Conservation (phyloP, 2,113 vertebrate species). For the Cyprinodon tularosa region DNA sequence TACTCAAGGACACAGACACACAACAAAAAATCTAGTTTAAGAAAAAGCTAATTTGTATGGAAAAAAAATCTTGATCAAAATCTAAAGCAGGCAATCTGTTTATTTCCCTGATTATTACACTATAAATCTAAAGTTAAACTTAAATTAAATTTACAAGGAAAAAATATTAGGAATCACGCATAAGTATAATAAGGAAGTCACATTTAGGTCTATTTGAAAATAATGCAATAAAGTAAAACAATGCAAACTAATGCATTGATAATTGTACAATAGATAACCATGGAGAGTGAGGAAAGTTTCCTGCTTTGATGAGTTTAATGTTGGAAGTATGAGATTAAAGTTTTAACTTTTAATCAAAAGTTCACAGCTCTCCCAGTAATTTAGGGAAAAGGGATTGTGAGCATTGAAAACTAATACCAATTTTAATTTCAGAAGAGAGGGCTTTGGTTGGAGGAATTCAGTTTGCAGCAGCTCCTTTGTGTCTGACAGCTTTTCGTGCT, state of each 20-base stretch:
- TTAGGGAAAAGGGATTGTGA: not conserved
- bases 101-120: not conserved
- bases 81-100: not conserved
- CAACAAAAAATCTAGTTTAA: not conserved
- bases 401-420: not conserved
- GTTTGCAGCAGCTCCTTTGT: not conserved
- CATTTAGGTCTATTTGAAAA: not conserved
- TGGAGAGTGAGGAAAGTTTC: not conserved
- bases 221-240: not conserved
- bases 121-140: not conserved
- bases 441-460: not conserved
- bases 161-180: not conserved
- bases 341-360: not conserved
- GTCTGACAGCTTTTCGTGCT: not conserved
- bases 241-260: not conserved
- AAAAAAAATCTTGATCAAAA: not conserved
- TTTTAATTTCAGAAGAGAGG: not conserved
- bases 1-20: too few relatives aligned
- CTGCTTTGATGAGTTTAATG: not conserved
- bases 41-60: not conserved
- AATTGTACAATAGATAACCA: not conserved
- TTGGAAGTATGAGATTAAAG: not conserved
- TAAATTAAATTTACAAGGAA: not conserved
- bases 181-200: not conserved
- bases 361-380: not conserved